phyloP scores from a whole-genome alignment of 2,888 invertebrate genomes.

The Stegana nigrithorax region DNA sequence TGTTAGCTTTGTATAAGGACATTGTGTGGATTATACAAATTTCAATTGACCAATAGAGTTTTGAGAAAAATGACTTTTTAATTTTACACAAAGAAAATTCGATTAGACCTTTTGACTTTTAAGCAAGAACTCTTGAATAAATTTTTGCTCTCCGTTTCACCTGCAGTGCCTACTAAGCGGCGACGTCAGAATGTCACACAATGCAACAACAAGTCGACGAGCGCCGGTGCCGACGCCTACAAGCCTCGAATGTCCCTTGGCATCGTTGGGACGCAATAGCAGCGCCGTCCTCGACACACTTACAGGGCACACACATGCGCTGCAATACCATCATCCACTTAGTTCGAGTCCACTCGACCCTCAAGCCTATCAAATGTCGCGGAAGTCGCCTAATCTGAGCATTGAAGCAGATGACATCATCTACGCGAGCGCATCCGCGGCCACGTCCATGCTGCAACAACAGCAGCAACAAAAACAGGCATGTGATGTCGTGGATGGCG shows the following conservation, averaged over 20 bases:
- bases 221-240: conserved; percentile 62
- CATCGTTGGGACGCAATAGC: conserved; percentile 71
- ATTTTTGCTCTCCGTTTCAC: too few relatives aligned
- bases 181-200: conserved; percentile 64
- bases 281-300: conserved; percentile 61
- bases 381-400: conserved; percentile 66
- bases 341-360: conserved; percentile 69
- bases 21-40: too few relatives aligned
- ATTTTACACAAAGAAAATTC: too few relatives aligned
- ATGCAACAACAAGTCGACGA: conserved; percentile 62
- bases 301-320: conserved; percentile 45
- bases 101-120: too few relatives aligned
- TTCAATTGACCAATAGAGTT: too few relatives aligned
- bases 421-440: conserved; percentile 49
- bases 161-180: too few relatives aligned
- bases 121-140: too few relatives aligned
- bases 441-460: conserved; percentile 32
- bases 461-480: conserved; percentile 39
- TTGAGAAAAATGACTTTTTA: too few relatives aligned
- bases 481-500: conserved; percentile 16
- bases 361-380: conserved; percentile 69
- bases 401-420: conserved; percentile 62
- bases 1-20: too few relatives aligned
- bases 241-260: conserved; percentile 71
- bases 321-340: conserved; percentile 66